Evolutionary conservation across 2,888 invertebrate species (phyloP).

Genomic region (Anarsia innoxiella): DNA sequence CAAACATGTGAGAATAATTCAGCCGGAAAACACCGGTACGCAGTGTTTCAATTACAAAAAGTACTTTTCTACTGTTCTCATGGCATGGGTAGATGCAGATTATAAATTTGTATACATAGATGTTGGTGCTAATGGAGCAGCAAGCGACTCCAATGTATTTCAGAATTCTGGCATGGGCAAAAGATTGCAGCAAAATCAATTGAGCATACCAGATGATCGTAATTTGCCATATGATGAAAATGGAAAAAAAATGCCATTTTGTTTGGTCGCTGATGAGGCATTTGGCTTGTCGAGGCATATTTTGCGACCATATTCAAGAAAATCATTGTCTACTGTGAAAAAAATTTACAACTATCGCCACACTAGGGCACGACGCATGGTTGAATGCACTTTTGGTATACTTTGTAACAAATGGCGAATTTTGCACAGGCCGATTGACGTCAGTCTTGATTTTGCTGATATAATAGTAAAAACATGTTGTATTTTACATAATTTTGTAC

Average conservation of each 20-base stretch:
- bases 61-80: no score
- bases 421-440: conserved; percentile 13
- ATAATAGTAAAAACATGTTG: conserved; percentile 9
- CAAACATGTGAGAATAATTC: conserved; percentile 25
- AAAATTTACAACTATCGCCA: conserved; percentile 16
- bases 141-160: conserved; percentile 25
- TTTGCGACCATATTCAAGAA: conserved; percentile 14
- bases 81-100: no score
- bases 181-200: conserved; percentile 13
- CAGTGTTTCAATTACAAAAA: no score
- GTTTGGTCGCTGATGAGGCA: conserved; percentile 12
- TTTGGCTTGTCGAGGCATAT: conserved; percentile 12
- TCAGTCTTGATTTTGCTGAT: conserved; percentile 5
- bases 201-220: conserved; percentile 7
- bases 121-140: conserved; percentile 25
- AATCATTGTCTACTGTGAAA: conserved; percentile 5
- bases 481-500: conserved; percentile 8
- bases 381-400: conserved; percentile 18
- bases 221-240: conserved; percentile 11
- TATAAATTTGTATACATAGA: conserved; percentile 22
- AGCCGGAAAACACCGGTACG: conserved; percentile 25
- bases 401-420: conserved; percentile 17
- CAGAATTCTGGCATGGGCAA: conserved; percentile 25
- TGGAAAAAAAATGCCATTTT: conserved; percentile 11
- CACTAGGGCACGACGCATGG: conserved; percentile 15